phyloP scores from a whole-genome alignment of 1,140 invertebrate genomes.

The Drosophila arizonae region DNA sequence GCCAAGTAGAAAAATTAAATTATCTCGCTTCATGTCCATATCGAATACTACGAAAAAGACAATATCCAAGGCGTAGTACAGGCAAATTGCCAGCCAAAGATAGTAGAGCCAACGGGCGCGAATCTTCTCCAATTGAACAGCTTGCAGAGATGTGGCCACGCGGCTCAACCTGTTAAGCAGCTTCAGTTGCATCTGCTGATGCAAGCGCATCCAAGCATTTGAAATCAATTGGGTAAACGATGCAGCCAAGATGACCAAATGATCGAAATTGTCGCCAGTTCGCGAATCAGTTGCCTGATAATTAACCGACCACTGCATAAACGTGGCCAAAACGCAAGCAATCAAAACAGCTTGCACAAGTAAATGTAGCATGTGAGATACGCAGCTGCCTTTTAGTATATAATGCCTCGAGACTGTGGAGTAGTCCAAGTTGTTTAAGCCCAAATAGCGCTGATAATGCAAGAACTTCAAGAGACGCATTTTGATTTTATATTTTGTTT shows the following conservation, averaged over 20 bases:
- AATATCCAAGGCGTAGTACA: slow-evolving; percentile 3
- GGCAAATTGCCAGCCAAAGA: slow-evolving; percentile 6
- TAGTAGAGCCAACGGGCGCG: slow-evolving; percentile 3
- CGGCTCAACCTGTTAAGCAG: slow-evolving; percentile 29
- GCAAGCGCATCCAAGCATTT: slow-evolving; percentile 52
- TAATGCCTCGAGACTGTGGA: background rate
- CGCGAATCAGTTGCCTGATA: slow-evolving; percentile 38
- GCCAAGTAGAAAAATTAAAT: slow-evolving; percentile 7
- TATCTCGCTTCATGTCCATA: background rate
- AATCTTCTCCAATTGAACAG: background rate
- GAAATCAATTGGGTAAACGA: slow-evolving; percentile 35
- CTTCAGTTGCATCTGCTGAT: slow-evolving; percentile 26
- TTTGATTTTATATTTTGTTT: background rate
- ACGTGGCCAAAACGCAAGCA: slow-evolving; percentile 10
- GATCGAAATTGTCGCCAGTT: slow-evolving; percentile 43
- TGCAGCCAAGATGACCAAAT: slow-evolving; percentile 37
- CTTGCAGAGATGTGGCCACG: background rate
- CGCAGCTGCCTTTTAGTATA: slow-evolving; percentile 27
- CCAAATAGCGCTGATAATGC: slow-evolving; percentile 54
- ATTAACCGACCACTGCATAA: slow-evolving; percentile 21
- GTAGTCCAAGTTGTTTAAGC: slow-evolving; percentile 39
- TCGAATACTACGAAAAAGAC: slow-evolving; percentile 2
- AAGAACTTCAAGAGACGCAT: slow-evolving; percentile 40
- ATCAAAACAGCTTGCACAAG: slow-evolving; percentile 13
- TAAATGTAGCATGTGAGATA: background rate